Conservation (phyloP, 2,113 vertebrate species). For the Ageneiosus marmoratus region DNA sequence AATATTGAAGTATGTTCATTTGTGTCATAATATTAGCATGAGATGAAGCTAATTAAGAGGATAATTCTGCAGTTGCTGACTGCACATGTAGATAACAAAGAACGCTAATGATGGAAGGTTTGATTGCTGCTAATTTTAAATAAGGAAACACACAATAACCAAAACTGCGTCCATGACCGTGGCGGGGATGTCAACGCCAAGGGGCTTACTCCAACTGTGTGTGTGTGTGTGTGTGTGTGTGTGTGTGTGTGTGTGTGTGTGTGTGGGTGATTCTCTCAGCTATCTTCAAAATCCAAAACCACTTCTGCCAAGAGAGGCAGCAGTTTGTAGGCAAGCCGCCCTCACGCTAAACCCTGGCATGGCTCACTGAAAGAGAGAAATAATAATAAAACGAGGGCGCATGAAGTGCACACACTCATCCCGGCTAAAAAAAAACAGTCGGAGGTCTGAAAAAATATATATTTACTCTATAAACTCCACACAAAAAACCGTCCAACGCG, state of each 20-base stretch:
- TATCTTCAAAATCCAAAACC: constrained; percentile 40
- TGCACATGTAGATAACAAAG: not conserved
- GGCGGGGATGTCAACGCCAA: constrained; percentile 36
- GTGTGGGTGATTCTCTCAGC: constrained; percentile 16
- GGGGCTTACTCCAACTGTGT: constrained; percentile 40
- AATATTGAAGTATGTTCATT: no score
- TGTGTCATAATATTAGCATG: not conserved
- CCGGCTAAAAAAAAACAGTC: constrained; percentile 3
- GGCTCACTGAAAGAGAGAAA: constrained; percentile 36
- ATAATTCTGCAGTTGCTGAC: not conserved
- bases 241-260: constrained; percentile 24
- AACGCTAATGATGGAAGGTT: not conserved
- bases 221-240: constrained; percentile 6
- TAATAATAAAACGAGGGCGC: constrained; percentile 47
- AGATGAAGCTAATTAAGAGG: not conserved
- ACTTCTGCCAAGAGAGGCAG: constrained; percentile 48
- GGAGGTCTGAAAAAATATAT: not conserved
- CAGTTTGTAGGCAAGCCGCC: constrained; percentile 50
- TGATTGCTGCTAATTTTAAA: not conserved
- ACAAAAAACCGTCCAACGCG: not conserved
- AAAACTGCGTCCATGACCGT: constrained; percentile 5
- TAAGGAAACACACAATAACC: not conserved
- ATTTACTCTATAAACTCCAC: not conserved
- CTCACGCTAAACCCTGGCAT: constrained; percentile 51
- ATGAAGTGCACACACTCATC: constrained; percentile 20